A percentile compares a stretch with the other conserved stretches of the same genome.
These are phyloP conservation scores for Lerema accius DNA, from an alignment of 1,140 invertebrate species.

Conservation along the genomic window DNA sequence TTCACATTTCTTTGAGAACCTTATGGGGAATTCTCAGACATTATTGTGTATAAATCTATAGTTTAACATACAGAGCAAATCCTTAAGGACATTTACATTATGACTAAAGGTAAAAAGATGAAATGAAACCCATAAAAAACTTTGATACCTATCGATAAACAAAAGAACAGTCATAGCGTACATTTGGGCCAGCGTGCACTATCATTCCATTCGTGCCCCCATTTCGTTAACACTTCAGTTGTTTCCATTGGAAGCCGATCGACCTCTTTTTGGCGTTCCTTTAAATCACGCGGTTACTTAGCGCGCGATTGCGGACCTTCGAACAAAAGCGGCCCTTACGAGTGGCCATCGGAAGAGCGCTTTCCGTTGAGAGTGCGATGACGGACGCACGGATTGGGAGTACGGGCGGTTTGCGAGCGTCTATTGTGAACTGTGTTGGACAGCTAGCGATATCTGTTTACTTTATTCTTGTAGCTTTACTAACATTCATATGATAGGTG, in stretches of 20 bases:
- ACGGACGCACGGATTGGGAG: conserved; percentile 11
- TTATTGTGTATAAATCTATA: too few relatives aligned
- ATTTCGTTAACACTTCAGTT: conserved; percentile 31
- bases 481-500: too few relatives aligned
- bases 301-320: conserved; percentile 25
- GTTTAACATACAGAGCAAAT: too few relatives aligned
- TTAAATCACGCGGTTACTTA: conserved; percentile 37
- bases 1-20: too few relatives aligned
- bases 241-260: conserved; percentile 13
- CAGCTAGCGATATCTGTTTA: neutral
- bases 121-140: too few relatives aligned
- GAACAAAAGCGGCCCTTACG: conserved; percentile 35
- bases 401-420: neutral
- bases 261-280: conserved; percentile 17
- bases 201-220: conserved; percentile 17
- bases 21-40: too few relatives aligned
- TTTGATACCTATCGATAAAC: too few relatives aligned
- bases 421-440: neutral
- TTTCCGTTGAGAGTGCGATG: conserved; percentile 19
- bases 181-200: neutral
- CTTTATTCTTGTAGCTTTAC: neutral
- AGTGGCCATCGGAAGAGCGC: conserved; percentile 31
- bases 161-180: too few relatives aligned
- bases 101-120: too few relatives aligned
- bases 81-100: too few relatives aligned